A percentile compares a stretch with the other conserved stretches of the same genome.
phyloP scores from a whole-genome alignment of 2,888 invertebrate genomes.

The Troides aeacus region DNA sequence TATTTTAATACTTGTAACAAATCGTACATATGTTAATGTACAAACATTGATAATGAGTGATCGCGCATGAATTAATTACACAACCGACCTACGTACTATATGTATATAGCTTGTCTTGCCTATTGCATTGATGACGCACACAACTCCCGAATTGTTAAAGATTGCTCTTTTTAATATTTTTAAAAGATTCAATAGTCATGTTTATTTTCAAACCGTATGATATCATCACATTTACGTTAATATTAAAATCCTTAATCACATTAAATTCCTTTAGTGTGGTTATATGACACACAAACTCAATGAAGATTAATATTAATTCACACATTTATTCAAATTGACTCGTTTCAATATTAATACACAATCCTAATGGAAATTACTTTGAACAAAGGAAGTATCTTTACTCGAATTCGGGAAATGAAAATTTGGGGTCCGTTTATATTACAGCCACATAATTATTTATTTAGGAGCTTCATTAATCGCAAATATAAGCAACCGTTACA shows the following conservation, averaged over 20 bases:
- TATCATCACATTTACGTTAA: no score
- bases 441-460: no score
- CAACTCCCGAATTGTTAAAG: not conserved
- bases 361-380: conserved; percentile 15
- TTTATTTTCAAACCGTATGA: no score
- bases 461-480: no score
- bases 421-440: not conserved
- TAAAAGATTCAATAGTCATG: no score
- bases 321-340: not conserved
- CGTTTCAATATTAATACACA: conserved; percentile 8
- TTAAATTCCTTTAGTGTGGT: no score
- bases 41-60: conserved; percentile 18
- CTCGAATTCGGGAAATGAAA: not conserved
- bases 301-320: no score
- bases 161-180: conserved; percentile 8
- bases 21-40: not conserved
- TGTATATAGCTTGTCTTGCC: conserved; percentile 18
- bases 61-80: conserved; percentile 12
- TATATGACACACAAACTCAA: no score
- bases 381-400: conserved; percentile 4
- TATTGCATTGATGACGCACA: conserved; percentile 23
- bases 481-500: no score
- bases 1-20: conserved; percentile 10
- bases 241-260: not conserved
- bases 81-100: conserved; percentile 19